Conservation (phyloP, 2,888 invertebrate genomes). For the Parascotia fuliginaria region DNA sequence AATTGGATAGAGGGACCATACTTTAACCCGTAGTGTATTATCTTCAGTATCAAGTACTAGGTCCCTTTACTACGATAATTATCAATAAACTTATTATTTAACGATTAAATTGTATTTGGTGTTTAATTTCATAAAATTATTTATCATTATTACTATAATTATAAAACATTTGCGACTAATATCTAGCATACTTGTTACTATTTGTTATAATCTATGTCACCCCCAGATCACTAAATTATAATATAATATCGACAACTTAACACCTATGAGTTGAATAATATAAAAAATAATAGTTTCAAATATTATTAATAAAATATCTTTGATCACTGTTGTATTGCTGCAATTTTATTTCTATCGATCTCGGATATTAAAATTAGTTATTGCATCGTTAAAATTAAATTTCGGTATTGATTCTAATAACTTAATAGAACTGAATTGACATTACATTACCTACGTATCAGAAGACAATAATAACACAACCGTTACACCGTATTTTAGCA, state of each 20-base stretch:
- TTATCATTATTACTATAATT: slow-evolving; percentile 53
- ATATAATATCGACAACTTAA: slow-evolving; percentile 24
- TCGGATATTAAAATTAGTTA: slow-evolving; percentile 18
- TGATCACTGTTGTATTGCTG: too few relatives aligned
- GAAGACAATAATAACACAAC: slow-evolving; percentile 45
- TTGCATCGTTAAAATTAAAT: neutral
- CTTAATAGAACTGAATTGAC: slow-evolving; percentile 24
- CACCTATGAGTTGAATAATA: slow-evolving; percentile 13
- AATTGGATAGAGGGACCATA: slow-evolving; percentile 13
- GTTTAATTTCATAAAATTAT: slow-evolving; percentile 74
- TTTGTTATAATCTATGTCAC: slow-evolving; percentile 38
- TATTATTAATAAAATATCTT: neutral
- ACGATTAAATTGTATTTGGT: slow-evolving; percentile 76
- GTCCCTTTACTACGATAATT: slow-evolving; percentile 41
- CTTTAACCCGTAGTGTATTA: slow-evolving; percentile 4
- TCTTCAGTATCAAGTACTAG: slow-evolving; percentile 11
- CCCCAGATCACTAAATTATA: slow-evolving; percentile 29
- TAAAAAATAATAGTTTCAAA: slow-evolving; percentile 20
- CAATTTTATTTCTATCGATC: too few relatives aligned
- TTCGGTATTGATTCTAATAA: neutral
- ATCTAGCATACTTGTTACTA: slow-evolving; percentile 42
- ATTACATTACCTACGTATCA: slow-evolving; percentile 29
- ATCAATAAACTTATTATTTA: slow-evolving; percentile 51
- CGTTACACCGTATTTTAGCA: slow-evolving; percentile 37
- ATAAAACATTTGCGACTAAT: slow-evolving; percentile 37